Conservation (phyloP, 2,797 vertebrate genomes). For the Sebastes iracundus region DNA sequence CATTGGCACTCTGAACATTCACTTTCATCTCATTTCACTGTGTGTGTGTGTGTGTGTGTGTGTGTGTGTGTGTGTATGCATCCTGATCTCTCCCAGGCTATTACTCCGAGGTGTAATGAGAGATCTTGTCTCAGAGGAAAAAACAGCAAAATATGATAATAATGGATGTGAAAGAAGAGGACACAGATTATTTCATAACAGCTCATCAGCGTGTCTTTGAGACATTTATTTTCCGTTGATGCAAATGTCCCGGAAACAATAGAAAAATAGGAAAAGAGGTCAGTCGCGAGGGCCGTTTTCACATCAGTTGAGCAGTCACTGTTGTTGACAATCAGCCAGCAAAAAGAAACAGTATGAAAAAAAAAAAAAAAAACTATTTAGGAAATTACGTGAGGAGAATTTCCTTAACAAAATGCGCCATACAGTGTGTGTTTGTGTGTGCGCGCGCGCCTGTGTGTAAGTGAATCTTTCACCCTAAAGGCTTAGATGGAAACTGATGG, state of each 20-base stretch:
- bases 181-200: neutral
- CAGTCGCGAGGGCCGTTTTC: neutral
- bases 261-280: neutral
- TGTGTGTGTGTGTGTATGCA: neutral
- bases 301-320: neutral
- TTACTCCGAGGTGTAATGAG: neutral
- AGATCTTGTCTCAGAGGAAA: constrained; percentile 14
- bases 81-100: neutral
- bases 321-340: neutral
- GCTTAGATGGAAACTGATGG: constrained; percentile 63
- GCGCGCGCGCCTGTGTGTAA: neutral
- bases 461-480: constrained; percentile 43
- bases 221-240: constrained; percentile 2
- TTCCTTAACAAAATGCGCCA: neutral
- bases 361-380: neutral
- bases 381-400: neutral
- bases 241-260: neutral
- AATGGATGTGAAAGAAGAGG: constrained; percentile 4
- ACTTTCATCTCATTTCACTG: neutral
- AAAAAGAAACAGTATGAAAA: neutral
- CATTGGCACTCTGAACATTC: neutral
- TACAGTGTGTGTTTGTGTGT: neutral
- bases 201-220: constrained; percentile 9
- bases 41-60: neutral
- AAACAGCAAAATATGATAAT: constrained; percentile 12